Percentiles rank a stretch among this genome's conserved stretches.
Conservation (phyloP, 2,888 invertebrate species). For the Opisthograptis luteolata region DNA sequence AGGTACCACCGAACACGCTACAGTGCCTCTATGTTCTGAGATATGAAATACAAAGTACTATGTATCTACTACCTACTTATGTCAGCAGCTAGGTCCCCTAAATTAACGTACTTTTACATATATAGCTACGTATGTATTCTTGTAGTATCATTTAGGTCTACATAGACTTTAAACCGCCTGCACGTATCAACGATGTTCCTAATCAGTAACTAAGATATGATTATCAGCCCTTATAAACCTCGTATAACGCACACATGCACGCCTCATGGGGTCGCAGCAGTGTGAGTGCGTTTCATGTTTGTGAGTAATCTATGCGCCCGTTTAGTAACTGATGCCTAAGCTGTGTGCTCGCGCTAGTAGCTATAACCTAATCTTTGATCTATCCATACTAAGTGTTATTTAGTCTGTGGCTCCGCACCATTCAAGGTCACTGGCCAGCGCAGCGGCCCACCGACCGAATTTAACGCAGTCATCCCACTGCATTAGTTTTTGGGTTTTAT, state of each 20-base stretch:
- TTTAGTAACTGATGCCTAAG: constrained; percentile 43
- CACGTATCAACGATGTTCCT: constrained; percentile 23
- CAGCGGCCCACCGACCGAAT: constrained; percentile 65
- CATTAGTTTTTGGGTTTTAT: constrained; percentile 43
- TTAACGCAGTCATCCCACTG: constrained; percentile 60
- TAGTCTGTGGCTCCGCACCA: constrained; percentile 34
- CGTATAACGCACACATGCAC: constrained; percentile 41
- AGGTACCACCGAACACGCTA: too few species aligned
- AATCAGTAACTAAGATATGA: constrained; percentile 37
- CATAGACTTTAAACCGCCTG: constrained; percentile 18
- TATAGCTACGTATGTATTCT: constrained; percentile 7
- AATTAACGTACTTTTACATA: background rate
- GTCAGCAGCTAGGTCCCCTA: too few species aligned
- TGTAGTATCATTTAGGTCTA: constrained; percentile 33
- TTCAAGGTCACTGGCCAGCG: constrained; percentile 78
- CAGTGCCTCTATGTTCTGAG: too few species aligned
- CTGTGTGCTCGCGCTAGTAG: constrained; percentile 42
- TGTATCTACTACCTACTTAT: too few species aligned
- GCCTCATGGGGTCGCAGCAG: constrained; percentile 39
- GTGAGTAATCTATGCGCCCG: constrained; percentile 70
- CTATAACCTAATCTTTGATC: constrained; percentile 5
- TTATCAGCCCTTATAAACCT: constrained; percentile 46
- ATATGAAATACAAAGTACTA: too few species aligned
- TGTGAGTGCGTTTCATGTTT: constrained; percentile 47
- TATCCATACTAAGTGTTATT: constrained; percentile 7